phyloP scores from a whole-genome alignment of 1,140 invertebrate species.

The Scaptodrosophila lebanonensis region DNA sequence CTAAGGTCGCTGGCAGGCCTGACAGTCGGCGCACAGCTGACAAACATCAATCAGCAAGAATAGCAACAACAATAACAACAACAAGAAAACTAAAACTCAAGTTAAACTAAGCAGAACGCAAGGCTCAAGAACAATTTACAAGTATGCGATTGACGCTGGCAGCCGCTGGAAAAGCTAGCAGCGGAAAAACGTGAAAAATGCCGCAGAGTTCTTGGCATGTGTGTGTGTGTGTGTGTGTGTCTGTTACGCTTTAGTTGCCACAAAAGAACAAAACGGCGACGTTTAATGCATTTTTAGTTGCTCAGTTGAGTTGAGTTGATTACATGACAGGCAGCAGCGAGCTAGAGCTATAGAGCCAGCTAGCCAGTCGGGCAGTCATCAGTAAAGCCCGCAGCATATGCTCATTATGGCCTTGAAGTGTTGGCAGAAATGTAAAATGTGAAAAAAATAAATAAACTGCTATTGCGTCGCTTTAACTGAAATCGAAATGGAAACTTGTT shows the following conservation, averaged over 20 bases:
- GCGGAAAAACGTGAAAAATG: constrained; percentile 69
- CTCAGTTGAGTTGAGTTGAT: constrained; percentile 52
- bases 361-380: constrained; percentile 20
- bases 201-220: constrained; percentile 26
- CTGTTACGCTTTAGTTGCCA: constrained; percentile 42
- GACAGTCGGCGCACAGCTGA: constrained; percentile 43
- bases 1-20: constrained; percentile 45
- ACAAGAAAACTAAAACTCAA: constrained; percentile 13
- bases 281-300: constrained; percentile 52
- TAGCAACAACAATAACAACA: constrained; percentile 14
- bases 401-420: constrained; percentile 68
- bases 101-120: constrained; percentile 66
- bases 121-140: constrained; percentile 58
- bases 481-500: constrained; percentile 54
- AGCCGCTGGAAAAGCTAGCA: neutral
- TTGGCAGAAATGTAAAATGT: constrained; percentile 35
- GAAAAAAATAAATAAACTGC: constrained; percentile 12
- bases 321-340: constrained; percentile 55
- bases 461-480: constrained; percentile 24
- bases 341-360: too few species aligned
- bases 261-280: constrained; percentile 60
- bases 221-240: constrained; percentile 21
- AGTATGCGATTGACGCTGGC: constrained; percentile 10
- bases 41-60: constrained; percentile 64
- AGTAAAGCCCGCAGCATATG: constrained; percentile 48